Base-by-base conservation (phyloP, 2,888 invertebrate genomes). In the Drosophila pseudotalamancana region DNA sequence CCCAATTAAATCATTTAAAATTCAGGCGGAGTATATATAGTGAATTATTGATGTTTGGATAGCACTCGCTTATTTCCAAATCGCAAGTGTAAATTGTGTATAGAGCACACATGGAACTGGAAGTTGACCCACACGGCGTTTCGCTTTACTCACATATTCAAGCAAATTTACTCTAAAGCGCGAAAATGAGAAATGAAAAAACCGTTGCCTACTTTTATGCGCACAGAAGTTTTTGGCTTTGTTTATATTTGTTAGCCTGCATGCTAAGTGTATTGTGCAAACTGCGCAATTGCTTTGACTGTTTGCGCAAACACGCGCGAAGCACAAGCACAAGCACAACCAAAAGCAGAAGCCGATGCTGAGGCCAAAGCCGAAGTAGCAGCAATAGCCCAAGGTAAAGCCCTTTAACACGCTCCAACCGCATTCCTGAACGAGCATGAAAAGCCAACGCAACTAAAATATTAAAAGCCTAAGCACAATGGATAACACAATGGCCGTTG, bases 401-500 rank as follows among this genome's bases (percentile, higher is more conserved):
- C 51, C 54, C 14, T 50, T 35, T 27, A 12, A 62, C 49, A 48
- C 61, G 45, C 51, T 29, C 32, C 37, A 60, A 48, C 27, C 42
- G 39, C 62, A 51, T 60, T 23, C 39, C 39, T 11, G 11, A 16
- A 18, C 35, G 43, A 62, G 49, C 54, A 51, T 62, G 53, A 60
- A 64, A 62, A 69, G 63, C 76, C 51, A 67, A 74, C 65, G 70
- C 72, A 66, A 56, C 68, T 83, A 67, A 82, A 85, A 83, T 83
- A 83, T 85, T 83, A 85, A 83, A 85, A 72, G 79, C 70, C 80
- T 82, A 77, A 77, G 77, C 64, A 75, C 68, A 84, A 84, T 67
- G 81, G 62, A 57, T 78, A 75, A 73, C 55, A 81, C 75, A 81
- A 73, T 65, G 53, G 48, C 23, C 56, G 51, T 42, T n/a, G 57